Evolutionary conservation across 2,888 invertebrate genomes (phyloP).

Genomic region (Morinoia aosen): DNA sequence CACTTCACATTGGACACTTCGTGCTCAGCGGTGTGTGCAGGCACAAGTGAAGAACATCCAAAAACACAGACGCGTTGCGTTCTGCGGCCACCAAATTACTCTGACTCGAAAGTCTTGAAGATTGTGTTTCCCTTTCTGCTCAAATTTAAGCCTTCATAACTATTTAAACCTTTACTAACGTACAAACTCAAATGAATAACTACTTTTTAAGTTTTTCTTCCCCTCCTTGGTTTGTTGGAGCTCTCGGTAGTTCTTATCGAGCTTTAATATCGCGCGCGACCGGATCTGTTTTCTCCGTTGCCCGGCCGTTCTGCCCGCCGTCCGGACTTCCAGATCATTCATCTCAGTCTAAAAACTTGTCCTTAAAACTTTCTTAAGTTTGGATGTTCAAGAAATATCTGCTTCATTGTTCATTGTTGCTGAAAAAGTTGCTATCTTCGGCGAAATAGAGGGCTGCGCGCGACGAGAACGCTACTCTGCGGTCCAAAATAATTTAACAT

Average conservation of each 20-base stretch:
- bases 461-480: neutral
- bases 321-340: conserved; percentile 33
- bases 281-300: neutral
- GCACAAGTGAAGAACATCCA: too few species aligned
- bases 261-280: neutral
- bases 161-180: neutral
- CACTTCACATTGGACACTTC: too few species aligned
- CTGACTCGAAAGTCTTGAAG: neutral
- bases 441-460: neutral
- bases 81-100: neutral
- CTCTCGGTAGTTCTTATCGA: neutral
- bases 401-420: conserved; percentile 50
- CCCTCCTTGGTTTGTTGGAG: neutral
- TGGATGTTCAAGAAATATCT: conserved; percentile 51
- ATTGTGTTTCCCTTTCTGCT: neutral
- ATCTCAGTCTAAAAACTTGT: conserved; percentile 47
- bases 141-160: neutral
- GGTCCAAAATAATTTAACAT: neutral
- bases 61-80: neutral
- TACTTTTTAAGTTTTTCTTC: neutral
- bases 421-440: conserved; percentile 37
- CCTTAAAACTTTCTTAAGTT: conserved; percentile 51
- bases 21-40: too few species aligned
- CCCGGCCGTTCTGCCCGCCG: neutral
- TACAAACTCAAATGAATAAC: neutral